Evolutionary conservation across 2,888 invertebrate species (phyloP), one percentile per base, ranked within the genome.

Genomic region (Punctoribates punctum): DNA sequence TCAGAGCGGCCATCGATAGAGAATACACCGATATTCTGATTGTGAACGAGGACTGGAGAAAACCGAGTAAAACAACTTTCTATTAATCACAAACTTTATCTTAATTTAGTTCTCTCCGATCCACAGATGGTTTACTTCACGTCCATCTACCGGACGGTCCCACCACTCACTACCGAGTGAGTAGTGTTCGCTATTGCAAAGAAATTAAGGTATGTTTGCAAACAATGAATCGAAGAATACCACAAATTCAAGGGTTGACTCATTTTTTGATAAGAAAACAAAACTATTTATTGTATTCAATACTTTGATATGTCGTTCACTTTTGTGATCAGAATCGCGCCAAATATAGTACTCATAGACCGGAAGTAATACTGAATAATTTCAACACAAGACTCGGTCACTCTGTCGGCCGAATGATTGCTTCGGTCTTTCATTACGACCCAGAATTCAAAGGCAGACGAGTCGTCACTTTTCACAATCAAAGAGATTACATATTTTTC

Each of bases 401-500:
- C 81, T 90, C 92, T 0, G 88, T 98, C 67, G 93, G 93, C 0
- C 88, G 98, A 80, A 93, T 97, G 93, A 86, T 98, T 78, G 93
- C 94, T 15, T 91, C 96, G 0, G 84, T 99, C 57, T 98, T 98
- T 84, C 96, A 97, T 84, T 94, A 94, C 84, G 90, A 94, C 84
- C 98, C 99, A 0, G 90, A 99, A 84, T 99, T 96, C 85, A 89
- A 89, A 79, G 98, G 98, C 0, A 88, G 96, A 4, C 88, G 97
- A 78, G 94, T 91, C 0, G 94, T 96, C 78, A 97, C 98, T 42
- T 97, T 99, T 84, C 99, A 99, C 85, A 99, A 99, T 86, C 99
- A 99, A 84, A 87, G 99, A 77, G 99, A 99, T 86, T 99, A 93
- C 83, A 94, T 99, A 81, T 99, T 99, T 86, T 97, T 99, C 84